Conservation (phyloP, 2,888 invertebrate genomes). For the Ophraella communa region DNA sequence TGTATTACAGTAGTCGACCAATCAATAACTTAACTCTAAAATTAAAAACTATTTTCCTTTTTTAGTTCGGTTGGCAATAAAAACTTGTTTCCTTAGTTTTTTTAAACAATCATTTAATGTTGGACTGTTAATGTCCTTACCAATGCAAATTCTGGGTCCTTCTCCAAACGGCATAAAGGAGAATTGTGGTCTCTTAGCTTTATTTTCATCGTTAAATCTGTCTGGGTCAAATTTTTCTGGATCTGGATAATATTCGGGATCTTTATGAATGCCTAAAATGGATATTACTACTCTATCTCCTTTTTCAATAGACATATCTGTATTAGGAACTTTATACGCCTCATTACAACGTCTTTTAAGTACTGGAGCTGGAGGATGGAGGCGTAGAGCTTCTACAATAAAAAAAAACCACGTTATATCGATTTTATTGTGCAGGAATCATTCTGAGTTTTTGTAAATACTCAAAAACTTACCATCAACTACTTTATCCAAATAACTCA, state of each 20-base stretch:
- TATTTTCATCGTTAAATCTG: constrained; percentile 64
- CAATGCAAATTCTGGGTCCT: constrained; percentile 66
- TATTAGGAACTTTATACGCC: constrained; percentile 41
- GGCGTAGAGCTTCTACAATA: constrained; percentile 43
- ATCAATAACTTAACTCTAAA: no score
- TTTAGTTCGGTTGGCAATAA: no score
- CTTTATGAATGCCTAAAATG: constrained; percentile 40
- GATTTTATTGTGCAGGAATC: no score
- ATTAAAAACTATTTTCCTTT: no score
- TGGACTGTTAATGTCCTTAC: no score
- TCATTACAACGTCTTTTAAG: constrained; percentile 41
- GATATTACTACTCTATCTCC: constrained; percentile 40
- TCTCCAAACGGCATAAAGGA: constrained; percentile 62
- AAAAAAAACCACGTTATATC: no score
- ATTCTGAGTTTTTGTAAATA: background rate
- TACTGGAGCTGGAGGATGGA: constrained; percentile 39
- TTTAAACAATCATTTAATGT: no score
- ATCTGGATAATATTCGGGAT: constrained; percentile 57
- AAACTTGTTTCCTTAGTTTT: no score
- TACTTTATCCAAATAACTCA: constrained; percentile 57
- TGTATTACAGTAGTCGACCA: no score
- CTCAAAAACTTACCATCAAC: constrained; percentile 49
- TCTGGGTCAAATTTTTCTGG: constrained; percentile 69
- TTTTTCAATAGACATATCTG: constrained; percentile 35
- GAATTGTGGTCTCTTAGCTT: constrained; percentile 60